Evolutionary conservation across 1,140 invertebrate genomes (phyloP), one percentile per base, ranked within the genome.

Genomic region (Macrobrachium nipponense): DNA sequence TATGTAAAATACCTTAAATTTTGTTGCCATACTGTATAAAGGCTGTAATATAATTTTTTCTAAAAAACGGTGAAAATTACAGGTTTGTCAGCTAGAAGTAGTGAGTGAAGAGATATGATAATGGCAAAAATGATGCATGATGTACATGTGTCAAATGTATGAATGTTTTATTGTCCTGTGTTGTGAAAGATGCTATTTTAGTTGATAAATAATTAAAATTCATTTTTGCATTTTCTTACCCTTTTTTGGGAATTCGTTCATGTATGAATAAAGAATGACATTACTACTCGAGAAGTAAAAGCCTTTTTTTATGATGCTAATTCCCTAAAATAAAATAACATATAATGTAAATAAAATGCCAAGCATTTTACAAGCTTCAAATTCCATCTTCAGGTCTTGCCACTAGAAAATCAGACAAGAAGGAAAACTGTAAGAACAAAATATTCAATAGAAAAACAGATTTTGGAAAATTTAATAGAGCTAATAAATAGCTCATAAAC

Each of bases 121-220:
- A 80, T 80, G 78, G 64, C 78, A 80, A 80, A 80, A 80, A 80
- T 80, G 43, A 68, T 44, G 51, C 51, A 51, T 51, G 51, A 68
- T 80, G 78, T 66, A 43, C 78, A 68, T 80, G 64, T 43, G n/a
- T 80, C 36, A 36, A 51, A 62, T n/a, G 60, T 80, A 14, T 58
- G 20, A 43, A 64, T 80, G 62, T 80, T 43, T 80, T 20, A 64
- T 27, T 61, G 62, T 14, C 27, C 78, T 80, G 17, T 62, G 78
- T 80, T 80, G 76, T 78, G 78, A 80, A 64, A 80, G 77, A 80
- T 51, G 51, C 27, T 80, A 80, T 80, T 80, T 80, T 80, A 80
- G 78, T 73, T 64, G 43, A 60, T 77, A 58, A 77, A 58, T 44
- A 77, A 77, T 51, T 51, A 51, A 51, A 51, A 51, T 51, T 51